A percentile compares a stretch with the other conserved stretches of the same genome.
Conservation (phyloP, 1,140 invertebrate species). For the Archivesica marissinica region DNA sequence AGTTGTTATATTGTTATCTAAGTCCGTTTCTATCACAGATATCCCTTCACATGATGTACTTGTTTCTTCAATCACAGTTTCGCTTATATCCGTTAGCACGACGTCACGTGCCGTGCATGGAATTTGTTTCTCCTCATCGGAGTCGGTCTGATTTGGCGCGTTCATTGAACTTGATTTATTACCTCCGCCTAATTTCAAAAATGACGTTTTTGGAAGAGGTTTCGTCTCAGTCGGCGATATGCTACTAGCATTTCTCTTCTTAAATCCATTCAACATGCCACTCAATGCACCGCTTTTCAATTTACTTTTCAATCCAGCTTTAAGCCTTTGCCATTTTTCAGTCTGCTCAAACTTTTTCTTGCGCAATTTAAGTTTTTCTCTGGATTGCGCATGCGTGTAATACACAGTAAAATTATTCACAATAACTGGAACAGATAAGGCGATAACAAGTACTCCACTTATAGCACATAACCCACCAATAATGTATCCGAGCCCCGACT, state of each 20-base stretch:
- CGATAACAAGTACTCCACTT: slow-evolving; percentile 78
- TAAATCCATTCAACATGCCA: slow-evolving; percentile 35
- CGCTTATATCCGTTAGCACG: slow-evolving; percentile 34
- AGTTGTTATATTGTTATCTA: not conserved
- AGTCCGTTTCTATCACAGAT: slow-evolving; percentile 46
- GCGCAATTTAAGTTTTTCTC: slow-evolving; percentile 69
- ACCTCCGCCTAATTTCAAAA: slow-evolving; percentile 14
- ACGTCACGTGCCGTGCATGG: slow-evolving; percentile 44
- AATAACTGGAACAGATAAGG: slow-evolving; percentile 79
- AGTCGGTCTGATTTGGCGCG: not conserved
- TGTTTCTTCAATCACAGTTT: not conserved
- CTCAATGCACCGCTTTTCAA: slow-evolving; percentile 49
- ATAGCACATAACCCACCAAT: slow-evolving; percentile 78
- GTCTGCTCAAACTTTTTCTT: slow-evolving; percentile 67
- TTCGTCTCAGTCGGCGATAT: slow-evolving; percentile 4
- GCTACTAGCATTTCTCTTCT: not conserved
- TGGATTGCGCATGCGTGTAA: slow-evolving; percentile 74
- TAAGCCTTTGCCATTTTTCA: slow-evolving; percentile 58
- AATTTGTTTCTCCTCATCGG: not conserved
- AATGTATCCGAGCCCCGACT: slow-evolving; percentile 71
- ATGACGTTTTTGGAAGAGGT: slow-evolving; percentile 1
- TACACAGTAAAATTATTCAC: slow-evolving; percentile 81
- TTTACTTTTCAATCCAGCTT: slow-evolving; percentile 37
- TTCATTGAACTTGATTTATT: not conserved
- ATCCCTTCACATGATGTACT: not conserved